A percentile compares a stretch with the other conserved stretches of the same genome.
Evolutionary conservation across 2,113 vertebrate genomes (phyloP).

Genomic region (Otocyon megalotis): DNA sequence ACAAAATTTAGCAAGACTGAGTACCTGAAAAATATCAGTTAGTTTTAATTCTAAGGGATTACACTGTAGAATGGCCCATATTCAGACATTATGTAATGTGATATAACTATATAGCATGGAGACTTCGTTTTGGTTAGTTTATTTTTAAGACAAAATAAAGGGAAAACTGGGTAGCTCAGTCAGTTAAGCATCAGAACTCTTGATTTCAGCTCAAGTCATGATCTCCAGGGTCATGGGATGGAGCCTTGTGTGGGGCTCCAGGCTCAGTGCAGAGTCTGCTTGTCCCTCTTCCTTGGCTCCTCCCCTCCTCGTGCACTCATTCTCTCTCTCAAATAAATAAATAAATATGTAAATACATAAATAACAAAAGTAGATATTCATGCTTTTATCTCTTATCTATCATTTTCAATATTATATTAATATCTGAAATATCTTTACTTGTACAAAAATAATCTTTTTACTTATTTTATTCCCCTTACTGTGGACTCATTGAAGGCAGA

Average conservation of each 20-base stretch:
- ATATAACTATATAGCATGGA: not conserved
- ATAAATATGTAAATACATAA: not conserved
- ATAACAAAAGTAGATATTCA: not conserved
- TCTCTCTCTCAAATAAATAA: not conserved
- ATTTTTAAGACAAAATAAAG: not conserved
- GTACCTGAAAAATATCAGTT: not conserved
- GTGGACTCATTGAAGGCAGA: not conserved
- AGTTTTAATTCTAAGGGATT: not conserved
- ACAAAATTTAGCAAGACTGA: not conserved
- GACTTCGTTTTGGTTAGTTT: not conserved
- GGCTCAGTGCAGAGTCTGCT: not conserved
- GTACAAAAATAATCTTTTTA: not conserved
- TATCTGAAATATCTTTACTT: not conserved
- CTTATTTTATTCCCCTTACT: not conserved
- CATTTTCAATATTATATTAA: not conserved
- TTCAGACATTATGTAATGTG: not conserved
- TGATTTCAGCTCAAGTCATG: not conserved
- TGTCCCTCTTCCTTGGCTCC: not conserved
- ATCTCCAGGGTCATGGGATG: not conserved
- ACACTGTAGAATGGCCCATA: not conserved
- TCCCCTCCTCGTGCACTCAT: no score
- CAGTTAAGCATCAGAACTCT: not conserved
- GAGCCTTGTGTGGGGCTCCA: not conserved
- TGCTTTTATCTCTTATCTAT: not conserved
- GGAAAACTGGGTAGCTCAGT: not conserved